Evolutionary conservation across 1,140 invertebrate species (phyloP).

Genomic region (Psilanteris sp.): DNA sequence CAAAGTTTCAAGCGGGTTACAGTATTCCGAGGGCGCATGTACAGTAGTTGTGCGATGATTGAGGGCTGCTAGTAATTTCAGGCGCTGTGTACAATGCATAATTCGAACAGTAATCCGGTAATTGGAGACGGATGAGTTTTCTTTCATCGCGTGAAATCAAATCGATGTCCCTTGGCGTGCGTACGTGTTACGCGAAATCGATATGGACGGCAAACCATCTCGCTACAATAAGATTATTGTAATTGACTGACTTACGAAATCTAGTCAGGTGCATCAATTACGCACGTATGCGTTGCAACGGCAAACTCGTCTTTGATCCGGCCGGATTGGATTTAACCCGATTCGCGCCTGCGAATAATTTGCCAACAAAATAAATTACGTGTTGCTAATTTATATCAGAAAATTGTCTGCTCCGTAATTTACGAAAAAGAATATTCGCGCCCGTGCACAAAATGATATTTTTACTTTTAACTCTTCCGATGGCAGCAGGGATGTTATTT

Average conservation of each 20-base stretch:
- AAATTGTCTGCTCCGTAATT: no score
- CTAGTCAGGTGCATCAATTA: conserved; percentile 77
- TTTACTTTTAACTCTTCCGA: no score
- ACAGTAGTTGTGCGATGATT: conserved; percentile 9
- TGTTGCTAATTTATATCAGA: conserved; percentile 1
- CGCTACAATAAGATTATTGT: conserved; percentile 76
- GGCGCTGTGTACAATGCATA: conserved; percentile 46
- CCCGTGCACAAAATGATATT: no score
- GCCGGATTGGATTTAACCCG: conserved; percentile 72
- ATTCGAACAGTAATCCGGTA: conserved; percentile 42
- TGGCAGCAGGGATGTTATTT: no score
- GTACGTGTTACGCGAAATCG: conserved; percentile 66
- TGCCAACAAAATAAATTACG: conserved; percentile 3
- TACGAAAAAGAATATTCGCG: no score
- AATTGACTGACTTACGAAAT: conserved; percentile 78
- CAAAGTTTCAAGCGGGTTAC: conserved; percentile 21
- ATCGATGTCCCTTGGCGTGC: conserved; percentile 68
- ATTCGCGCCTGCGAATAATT: conserved; percentile 74
- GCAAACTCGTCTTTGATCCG: conserved; percentile 76
- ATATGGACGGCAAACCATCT: conserved; percentile 49
- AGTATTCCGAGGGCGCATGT: neutral
- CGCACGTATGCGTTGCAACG: conserved; percentile 73
- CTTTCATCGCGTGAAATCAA: conserved; percentile 60
- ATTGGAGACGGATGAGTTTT: conserved; percentile 36
- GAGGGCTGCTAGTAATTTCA: conserved; percentile 25